These are phyloP conservation scores for Lottia scabra DNA, from an alignment of 2,888 invertebrate species.

Conservation along the genomic window DNA sequence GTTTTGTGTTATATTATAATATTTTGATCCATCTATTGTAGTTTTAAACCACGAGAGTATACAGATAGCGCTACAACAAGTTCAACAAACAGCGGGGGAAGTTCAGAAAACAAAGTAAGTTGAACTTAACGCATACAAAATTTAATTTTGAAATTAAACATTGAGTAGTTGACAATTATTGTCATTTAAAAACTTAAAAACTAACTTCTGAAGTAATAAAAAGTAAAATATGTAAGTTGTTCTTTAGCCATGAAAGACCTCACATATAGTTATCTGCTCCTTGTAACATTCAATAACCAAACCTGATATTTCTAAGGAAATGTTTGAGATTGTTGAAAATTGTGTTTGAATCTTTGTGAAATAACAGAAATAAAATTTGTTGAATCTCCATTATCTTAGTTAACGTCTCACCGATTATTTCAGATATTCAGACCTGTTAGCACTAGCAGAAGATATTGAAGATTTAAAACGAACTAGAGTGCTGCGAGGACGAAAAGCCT, in stretches of 20 bases:
- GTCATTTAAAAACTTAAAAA: no score
- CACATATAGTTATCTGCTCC: no score
- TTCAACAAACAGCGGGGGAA: slow-evolving; percentile 89
- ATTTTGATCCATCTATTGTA: slow-evolving; percentile 71
- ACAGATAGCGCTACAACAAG: slow-evolving; percentile 90
- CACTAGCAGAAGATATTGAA: slow-evolving; percentile 86
- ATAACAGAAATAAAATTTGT: background rate
- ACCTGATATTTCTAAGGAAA: no score
- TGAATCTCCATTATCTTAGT: background rate
- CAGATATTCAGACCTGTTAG: slow-evolving; percentile 84
- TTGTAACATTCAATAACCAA: no score
- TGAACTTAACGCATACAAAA: no score
- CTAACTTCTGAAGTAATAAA: no score
- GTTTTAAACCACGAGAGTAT: slow-evolving; percentile 90
- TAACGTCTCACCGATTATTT: background rate
- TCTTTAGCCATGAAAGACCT: no score
- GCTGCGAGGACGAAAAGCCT: slow-evolving; percentile 51
- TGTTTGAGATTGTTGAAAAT: no score
- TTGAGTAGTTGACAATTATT: no score
- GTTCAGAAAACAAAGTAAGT: slow-evolving; percentile 85
- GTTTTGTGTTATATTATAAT: no score
- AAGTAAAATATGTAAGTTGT: no score
- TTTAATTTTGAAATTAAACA: no score
- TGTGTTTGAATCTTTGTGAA: background rate
- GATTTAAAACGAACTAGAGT: slow-evolving; percentile 71